Conservation (phyloP, 2,113 vertebrate genomes). For the Oreamnos americanus region DNA sequence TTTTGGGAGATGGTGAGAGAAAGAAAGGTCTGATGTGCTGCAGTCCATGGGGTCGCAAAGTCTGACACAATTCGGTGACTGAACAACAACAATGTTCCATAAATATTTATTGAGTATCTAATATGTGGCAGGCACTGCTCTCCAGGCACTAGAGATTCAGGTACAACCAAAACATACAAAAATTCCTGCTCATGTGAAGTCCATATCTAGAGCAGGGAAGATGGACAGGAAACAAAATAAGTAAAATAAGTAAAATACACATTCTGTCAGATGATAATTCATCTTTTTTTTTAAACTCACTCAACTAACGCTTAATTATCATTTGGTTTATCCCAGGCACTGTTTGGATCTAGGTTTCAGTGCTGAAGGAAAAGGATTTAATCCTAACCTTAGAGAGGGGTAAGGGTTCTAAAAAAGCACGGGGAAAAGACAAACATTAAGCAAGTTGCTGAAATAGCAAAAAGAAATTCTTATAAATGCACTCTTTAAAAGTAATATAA, state of each 20-base stretch:
- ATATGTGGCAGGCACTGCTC: background rate
- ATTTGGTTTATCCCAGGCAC: background rate
- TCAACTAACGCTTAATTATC: background rate
- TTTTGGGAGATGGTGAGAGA: background rate
- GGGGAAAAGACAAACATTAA: background rate
- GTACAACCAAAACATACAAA: background rate
- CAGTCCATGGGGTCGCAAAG: background rate
- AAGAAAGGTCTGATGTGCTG: background rate
- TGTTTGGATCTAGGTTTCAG: background rate
- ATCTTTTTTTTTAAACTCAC: background rate
- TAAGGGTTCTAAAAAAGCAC: background rate
- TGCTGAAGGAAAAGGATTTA: background rate
- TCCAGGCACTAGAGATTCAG: background rate
- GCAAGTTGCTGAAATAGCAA: background rate
- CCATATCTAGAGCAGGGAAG: background rate
- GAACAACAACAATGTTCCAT: background rate
- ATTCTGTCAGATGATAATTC: background rate
- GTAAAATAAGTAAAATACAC: background rate
- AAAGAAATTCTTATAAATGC: background rate
- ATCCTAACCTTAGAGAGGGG: background rate
- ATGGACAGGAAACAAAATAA: background rate
- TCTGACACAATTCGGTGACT: background rate
- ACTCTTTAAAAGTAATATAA: background rate
- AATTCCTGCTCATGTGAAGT: background rate
- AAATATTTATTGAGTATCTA: background rate